A percentile compares a stretch with the other conserved stretches of the same genome.
phyloP scores from a whole-genome alignment of 2,797 vertebrate species.

The Falco rusticolus region DNA sequence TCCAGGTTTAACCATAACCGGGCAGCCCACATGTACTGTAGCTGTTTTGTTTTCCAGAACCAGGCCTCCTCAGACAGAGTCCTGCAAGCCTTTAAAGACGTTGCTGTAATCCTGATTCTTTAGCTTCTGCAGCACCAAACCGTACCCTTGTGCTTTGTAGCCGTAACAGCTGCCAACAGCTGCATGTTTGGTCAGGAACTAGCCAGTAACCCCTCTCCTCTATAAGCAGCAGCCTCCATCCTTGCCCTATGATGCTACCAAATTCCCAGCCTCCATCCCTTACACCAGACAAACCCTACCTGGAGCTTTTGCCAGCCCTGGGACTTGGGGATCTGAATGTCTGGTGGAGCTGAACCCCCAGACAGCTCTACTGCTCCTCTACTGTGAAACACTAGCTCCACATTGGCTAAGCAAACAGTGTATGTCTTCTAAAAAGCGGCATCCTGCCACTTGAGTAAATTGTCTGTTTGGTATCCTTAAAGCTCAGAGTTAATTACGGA shows the following conservation, averaged over 20 bases:
- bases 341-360: accelerated
- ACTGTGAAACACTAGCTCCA: accelerated
- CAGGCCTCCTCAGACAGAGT: not conserved
- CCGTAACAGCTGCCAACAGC: not conserved
- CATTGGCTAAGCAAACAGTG: not conserved
- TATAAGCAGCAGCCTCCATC: not conserved
- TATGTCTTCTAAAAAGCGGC: not conserved
- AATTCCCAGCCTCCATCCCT: not conserved
- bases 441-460: not conserved
- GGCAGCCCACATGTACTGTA: not conserved
- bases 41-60: not conserved
- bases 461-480: not conserved
- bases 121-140: not conserved
- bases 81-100: not conserved
- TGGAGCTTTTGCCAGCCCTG: not conserved
- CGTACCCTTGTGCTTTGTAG: too few relatives aligned
- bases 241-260: not conserved
- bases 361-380: not conserved
- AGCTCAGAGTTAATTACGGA: not conserved
- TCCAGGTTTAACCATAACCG: not conserved
- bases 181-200: not conserved
- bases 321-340: not conserved
- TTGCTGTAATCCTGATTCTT: not conserved
- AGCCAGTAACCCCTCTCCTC: not conserved
- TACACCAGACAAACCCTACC: not conserved